These are phyloP conservation scores for Metopolophium dirhodum DNA, from an alignment of 1,140 invertebrate genomes.

Conservation along the genomic window DNA sequence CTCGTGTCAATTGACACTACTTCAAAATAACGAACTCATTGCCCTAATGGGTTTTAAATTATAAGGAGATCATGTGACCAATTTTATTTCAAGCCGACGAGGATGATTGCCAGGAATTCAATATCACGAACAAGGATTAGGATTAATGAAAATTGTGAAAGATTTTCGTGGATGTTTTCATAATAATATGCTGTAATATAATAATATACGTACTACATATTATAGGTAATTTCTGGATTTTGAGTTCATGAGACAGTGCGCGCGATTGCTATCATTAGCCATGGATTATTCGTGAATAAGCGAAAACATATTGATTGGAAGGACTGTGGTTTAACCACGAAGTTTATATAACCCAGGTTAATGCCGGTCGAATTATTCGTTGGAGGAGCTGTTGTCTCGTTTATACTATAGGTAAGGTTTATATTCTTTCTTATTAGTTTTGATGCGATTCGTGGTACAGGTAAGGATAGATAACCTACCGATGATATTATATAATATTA, in stretches of 20 bases:
- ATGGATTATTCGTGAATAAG: background rate
- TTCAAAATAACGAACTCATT: background rate
- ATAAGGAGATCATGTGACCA: background rate
- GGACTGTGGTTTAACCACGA: background rate
- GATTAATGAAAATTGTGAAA: background rate
- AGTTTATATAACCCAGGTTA: background rate
- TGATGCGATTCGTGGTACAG: background rate
- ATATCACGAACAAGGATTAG: background rate
- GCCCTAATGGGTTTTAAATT: constrained; percentile 2
- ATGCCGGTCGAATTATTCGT: background rate
- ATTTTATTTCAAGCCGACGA: background rate
- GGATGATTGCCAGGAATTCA: background rate
- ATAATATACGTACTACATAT: background rate
- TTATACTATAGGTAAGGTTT: background rate
- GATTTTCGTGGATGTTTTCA: background rate
- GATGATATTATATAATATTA: background rate
- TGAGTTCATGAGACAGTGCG: background rate
- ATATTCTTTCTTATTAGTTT: background rate
- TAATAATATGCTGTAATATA: background rate
- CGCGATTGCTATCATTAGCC: background rate
- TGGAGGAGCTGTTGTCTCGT: background rate
- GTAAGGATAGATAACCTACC: background rate
- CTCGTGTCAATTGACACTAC: background rate
- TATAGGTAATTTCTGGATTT: background rate
- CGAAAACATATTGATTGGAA: background rate